Evolutionary conservation across 2,113 vertebrate species (phyloP).

Genomic region (Poeciliopsis occidentalis): DNA sequence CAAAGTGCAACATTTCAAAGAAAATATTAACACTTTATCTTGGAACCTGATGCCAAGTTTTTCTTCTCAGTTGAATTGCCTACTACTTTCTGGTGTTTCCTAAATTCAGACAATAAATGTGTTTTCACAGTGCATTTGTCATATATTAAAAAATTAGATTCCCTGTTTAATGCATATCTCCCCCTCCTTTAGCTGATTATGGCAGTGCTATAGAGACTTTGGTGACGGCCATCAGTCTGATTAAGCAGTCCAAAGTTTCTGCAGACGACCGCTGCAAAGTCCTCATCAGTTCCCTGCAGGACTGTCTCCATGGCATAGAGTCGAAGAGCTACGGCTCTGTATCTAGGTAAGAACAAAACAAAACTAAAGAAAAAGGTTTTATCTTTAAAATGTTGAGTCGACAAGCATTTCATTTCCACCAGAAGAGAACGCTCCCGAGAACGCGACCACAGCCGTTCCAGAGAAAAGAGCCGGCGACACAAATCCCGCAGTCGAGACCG

Average conservation of each 20-base stretch:
- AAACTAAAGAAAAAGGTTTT: background rate
- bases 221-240: constrained; percentile 98
- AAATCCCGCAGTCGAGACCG: constrained; percentile 97
- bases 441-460: constrained; percentile 97
- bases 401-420: constrained; percentile 63
- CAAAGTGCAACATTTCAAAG: too few species aligned
- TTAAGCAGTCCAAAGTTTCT: constrained; percentile 99
- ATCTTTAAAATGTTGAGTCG: background rate
- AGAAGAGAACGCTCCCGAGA: constrained; percentile 98
- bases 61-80: too few species aligned
- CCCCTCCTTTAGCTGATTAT: constrained; percentile 86
- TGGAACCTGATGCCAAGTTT: too few species aligned
- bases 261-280: constrained; percentile 99
- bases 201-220: constrained; percentile 98
- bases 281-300: constrained; percentile 98
- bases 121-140: too few species aligned
- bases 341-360: constrained; percentile 78
- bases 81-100: too few species aligned
- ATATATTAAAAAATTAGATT: too few species aligned
- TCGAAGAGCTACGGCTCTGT: constrained; percentile 98
- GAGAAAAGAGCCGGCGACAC: constrained; percentile 95
- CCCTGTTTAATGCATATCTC: background rate
- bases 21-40: too few species aligned
- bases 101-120: too few species aligned
- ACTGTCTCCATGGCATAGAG: constrained; percentile 98